phyloP scores from a whole-genome alignment of 2,888 invertebrate genomes.

The Tanytarsus gracilentus region DNA sequence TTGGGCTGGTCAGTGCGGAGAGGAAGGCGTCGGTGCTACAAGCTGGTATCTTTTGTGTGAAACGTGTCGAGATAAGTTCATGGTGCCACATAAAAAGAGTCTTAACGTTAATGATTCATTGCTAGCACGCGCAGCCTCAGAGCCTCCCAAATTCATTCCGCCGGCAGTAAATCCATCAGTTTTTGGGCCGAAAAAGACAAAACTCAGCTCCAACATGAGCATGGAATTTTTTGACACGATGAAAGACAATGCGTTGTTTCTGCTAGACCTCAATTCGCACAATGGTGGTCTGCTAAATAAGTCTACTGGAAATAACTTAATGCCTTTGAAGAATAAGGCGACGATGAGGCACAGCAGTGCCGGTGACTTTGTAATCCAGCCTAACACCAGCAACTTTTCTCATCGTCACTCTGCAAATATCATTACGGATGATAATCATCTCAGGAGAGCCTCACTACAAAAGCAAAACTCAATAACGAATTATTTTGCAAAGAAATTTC shows the following conservation, averaged over 20 bases:
- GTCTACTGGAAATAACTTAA: constrained; percentile 6
- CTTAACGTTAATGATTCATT: constrained; percentile 17
- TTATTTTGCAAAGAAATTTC: constrained; percentile 4
- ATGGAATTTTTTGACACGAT: constrained; percentile 54
- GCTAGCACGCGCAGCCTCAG: constrained; percentile 32
- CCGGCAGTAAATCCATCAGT: constrained; percentile 38
- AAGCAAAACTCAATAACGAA: constrained; percentile 21
- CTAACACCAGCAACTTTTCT: constrained; percentile 17
- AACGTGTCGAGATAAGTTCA: constrained; percentile 72
- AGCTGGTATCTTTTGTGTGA: constrained; percentile 93
- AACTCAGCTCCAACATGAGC: constrained; percentile 19
- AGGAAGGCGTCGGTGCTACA: constrained; percentile 66
- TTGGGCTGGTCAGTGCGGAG: constrained; percentile 83
- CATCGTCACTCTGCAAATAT: constrained; percentile 7
- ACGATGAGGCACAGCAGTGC: constrained; percentile 4
- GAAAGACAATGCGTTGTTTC: constrained; percentile 88
- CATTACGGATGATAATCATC: background rate
- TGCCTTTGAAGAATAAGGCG: constrained; percentile 22
- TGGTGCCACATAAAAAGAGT: constrained; percentile 38
- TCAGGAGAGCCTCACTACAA: background rate
- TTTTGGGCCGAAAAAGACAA: constrained; percentile 32
- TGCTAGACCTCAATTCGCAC: constrained; percentile 58
- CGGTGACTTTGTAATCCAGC: constrained; percentile 4
- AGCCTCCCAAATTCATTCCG: constrained; percentile 34
- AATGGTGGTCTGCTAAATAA: constrained; percentile 27